Conservation (phyloP, 2,797 vertebrate species). For the Hippocampus kuda region DNA sequence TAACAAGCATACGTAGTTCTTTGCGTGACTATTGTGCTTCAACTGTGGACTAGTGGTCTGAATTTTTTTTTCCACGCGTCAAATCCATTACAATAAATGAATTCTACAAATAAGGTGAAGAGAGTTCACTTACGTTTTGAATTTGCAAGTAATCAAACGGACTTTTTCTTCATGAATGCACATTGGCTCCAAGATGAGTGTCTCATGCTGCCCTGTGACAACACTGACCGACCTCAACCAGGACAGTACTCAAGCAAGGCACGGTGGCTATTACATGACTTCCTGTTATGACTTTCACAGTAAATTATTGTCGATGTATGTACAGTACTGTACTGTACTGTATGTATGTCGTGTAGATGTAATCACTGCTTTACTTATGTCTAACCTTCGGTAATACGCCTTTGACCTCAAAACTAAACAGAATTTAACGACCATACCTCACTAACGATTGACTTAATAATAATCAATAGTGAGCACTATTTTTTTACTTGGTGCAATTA, state of each 20-base stretch:
- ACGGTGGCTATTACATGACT: fast-evolving
- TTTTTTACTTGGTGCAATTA: not conserved
- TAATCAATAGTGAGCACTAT: not conserved
- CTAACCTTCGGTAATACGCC: not conserved
- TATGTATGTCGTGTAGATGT: not conserved
- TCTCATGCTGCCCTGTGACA: conserved; percentile 43
- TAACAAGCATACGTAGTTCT: not conserved
- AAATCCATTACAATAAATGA: not conserved
- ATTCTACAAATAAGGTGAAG: not conserved
- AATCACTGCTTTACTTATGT: not conserved
- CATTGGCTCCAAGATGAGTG: conserved; percentile 21
- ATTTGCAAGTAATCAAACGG: conserved; percentile 29
- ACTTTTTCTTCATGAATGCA: conserved; percentile 34
- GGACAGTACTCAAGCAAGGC: not conserved
- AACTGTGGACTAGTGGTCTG: not conserved
- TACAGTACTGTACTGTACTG: too few relatives aligned
- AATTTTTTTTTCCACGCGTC: not conserved
- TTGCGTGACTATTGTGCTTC: not conserved
- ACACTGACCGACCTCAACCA: conserved; percentile 24
- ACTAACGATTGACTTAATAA: not conserved
- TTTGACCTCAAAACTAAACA: not conserved
- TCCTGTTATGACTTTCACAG: conserved; percentile 44
- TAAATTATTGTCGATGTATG: conserved; percentile 19
- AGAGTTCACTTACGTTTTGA: conserved; percentile 37
- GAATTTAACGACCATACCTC: not conserved